A percentile compares a stretch with the other conserved stretches of the same genome.
Conservation (phyloP, 2,113 vertebrate genomes). For the Microcebus ravelobensis region DNA sequence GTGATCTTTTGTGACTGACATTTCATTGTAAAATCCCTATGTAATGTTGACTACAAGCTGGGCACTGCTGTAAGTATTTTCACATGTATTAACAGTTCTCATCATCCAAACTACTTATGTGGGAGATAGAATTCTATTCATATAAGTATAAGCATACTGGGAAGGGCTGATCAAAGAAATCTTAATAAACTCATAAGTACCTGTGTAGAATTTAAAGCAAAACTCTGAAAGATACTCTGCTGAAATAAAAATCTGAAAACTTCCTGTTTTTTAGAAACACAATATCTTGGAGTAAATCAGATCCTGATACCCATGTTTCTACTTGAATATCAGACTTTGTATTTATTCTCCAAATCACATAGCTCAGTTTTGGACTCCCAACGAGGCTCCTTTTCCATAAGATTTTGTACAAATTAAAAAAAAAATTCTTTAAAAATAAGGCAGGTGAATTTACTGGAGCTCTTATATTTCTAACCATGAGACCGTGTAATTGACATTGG, state of each 20-base stretch:
- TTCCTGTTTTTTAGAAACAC: background rate
- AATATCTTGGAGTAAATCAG: background rate
- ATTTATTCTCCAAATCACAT: background rate
- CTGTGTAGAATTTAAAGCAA: background rate
- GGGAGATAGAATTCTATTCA: background rate
- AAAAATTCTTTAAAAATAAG: background rate
- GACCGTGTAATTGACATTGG: background rate
- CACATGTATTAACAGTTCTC: background rate
- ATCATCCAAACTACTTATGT: background rate
- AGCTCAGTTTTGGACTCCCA: background rate
- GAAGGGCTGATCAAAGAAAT: background rate
- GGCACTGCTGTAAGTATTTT: background rate
- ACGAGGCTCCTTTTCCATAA: background rate
- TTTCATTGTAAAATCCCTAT: background rate
- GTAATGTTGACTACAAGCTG: background rate
- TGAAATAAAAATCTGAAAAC: background rate
- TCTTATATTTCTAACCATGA: background rate
- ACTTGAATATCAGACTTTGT: background rate
- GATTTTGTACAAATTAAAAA: background rate
- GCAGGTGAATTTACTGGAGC: background rate
- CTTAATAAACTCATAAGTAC: background rate
- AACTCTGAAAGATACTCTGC: background rate
- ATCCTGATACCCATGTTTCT: background rate
- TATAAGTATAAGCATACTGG: background rate
- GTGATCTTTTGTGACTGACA: background rate